A percentile compares a stretch with the other conserved stretches of the same genome.
phyloP scores from a whole-genome alignment of 2,113 vertebrate genomes.

The Montifringilla adamsi region DNA sequence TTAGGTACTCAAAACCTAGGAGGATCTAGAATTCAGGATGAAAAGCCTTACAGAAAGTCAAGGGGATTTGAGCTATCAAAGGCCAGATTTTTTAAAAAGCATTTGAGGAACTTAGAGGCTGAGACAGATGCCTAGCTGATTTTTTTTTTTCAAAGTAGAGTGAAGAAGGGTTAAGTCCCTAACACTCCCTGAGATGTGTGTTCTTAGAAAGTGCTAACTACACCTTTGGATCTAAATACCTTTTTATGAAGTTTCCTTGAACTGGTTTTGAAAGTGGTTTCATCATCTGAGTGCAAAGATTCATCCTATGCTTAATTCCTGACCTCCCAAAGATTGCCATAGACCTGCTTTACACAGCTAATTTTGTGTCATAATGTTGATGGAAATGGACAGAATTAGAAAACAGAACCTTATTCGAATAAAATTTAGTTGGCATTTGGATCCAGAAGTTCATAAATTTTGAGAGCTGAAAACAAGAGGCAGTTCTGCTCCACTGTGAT shows the following conservation, averaged over 20 bases:
- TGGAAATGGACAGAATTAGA: neutral
- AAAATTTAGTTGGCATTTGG: neutral
- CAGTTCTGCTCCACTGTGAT: neutral
- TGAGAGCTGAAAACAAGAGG: neutral
- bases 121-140: neutral
- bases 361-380: neutral
- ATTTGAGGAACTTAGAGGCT: slow-evolving; percentile 12
- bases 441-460: neutral
- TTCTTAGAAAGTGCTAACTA: slow-evolving; percentile 30
- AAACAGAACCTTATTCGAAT: neutral
- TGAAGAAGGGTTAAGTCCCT: slow-evolving; percentile 34
- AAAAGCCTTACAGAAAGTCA: slow-evolving; percentile 17
- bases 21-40: slow-evolving; percentile 31
- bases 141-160: slow-evolving; percentile 5
- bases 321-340: neutral
- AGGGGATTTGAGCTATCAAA: slow-evolving; percentile 49
- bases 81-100: neutral
- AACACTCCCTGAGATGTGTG: slow-evolving; percentile 13
- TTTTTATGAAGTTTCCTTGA: neutral
- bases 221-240: slow-evolving; percentile 10
- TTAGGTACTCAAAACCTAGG: neutral
- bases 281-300: slow-evolving; percentile 1
- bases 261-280: slow-evolving; percentile 17
- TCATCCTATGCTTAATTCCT: neutral
- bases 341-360: neutral